These are phyloP conservation scores for Brachionus calyciflorus DNA, from an alignment of 1,140 invertebrate genomes.

Conservation along the genomic window DNA sequence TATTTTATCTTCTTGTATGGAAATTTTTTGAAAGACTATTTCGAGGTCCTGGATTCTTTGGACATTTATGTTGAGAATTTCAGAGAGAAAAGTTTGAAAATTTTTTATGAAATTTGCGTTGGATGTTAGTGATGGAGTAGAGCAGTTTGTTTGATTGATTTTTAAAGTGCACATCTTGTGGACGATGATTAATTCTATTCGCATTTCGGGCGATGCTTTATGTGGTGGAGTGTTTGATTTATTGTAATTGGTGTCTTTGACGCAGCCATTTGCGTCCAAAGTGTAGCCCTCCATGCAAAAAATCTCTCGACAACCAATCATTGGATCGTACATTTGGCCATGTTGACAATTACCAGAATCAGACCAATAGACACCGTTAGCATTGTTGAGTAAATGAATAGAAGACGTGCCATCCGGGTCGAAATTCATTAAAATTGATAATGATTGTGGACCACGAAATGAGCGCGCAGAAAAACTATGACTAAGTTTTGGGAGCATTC, in stretches of 20 bases:
- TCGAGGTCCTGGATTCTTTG: neutral
- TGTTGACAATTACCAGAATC: conserved; percentile 38
- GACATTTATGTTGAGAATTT: neutral
- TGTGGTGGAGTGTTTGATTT: neutral
- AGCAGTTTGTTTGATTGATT: conserved; percentile 4
- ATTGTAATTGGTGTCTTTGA: conserved; percentile 9
- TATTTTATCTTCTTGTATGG: neutral
- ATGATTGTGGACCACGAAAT: conserved; percentile 6
- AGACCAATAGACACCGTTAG: neutral
- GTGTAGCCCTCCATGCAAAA: conserved; percentile 34
- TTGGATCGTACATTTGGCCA: conserved; percentile 44
- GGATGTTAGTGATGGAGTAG: neutral
- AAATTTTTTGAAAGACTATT: neutral
- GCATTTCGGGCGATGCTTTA: conserved; percentile 4
- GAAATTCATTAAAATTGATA: conserved; percentile 45
- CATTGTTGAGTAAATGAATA: conserved; percentile 1
- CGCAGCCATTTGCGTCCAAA: neutral
- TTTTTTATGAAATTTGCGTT: neutral
- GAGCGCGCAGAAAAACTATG: neutral
- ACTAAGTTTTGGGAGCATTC: neutral
- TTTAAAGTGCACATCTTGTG: neutral
- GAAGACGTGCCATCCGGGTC: conserved; percentile 36
- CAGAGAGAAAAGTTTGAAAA: neutral
- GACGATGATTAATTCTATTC: neutral
- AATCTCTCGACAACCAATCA: conserved; percentile 36